A percentile compares a stretch with the other conserved stretches of the same genome.
phyloP scores from a whole-genome alignment of 64 coral and sea anemone genomes.

The Acropora tenuis region DNA sequence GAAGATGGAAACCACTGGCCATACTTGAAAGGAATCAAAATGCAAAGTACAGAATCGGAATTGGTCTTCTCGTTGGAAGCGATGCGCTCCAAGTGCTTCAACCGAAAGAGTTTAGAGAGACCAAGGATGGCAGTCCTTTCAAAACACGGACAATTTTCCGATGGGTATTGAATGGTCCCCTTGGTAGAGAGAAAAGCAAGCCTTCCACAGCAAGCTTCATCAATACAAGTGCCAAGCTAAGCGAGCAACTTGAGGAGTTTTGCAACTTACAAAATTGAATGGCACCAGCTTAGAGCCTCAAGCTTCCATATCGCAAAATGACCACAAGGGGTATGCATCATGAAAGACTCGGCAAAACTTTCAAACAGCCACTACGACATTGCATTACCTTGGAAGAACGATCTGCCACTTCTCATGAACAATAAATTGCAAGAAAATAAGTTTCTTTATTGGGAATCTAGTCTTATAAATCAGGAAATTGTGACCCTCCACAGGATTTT shows the following conservation, averaged over 20 bases:
- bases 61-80: constrained; percentile 33
- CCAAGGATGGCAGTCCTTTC: neutral
- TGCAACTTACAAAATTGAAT: neutral
- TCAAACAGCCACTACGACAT: neutral
- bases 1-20: constrained; percentile 36
- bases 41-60: neutral
- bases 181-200: neutral
- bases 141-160: constrained; percentile 15
- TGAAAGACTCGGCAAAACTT: neutral
- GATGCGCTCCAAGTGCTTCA: constrained; percentile 10
- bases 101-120: constrained; percentile 15
- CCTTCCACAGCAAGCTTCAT: neutral
- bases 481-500: no score
- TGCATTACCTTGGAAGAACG: neutral
- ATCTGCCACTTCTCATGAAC: neutral
- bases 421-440: neutral
- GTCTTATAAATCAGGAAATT: no score
- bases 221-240: neutral
- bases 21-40: constrained; percentile 8
- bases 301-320: neutral
- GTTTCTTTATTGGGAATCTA: no score
- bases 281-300: neutral
- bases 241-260: neutral
- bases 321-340: neutral
- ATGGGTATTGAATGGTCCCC: constrained; percentile 21